Conservation (phyloP, 1,140 invertebrate species). For the Orchestia grillus region DNA sequence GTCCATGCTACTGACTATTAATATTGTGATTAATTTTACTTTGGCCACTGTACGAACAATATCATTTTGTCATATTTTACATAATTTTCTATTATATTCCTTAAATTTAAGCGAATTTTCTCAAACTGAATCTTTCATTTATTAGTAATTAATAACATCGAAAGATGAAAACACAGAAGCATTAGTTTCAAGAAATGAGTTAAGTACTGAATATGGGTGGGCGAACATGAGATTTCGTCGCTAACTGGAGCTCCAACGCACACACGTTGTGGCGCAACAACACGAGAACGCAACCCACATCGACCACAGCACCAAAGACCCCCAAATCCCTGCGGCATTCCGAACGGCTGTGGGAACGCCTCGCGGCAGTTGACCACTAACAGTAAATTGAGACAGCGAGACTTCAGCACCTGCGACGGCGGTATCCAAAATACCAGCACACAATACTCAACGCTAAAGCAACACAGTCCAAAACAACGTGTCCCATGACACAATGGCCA, state of each 20-base stretch:
- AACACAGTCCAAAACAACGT: not conserved
- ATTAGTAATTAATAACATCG: too few species aligned
- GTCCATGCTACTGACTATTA: too few species aligned
- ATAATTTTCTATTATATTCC: too few species aligned
- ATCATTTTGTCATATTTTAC: too few species aligned
- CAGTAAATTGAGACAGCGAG: conserved; percentile 8
- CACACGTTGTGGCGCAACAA: not conserved
- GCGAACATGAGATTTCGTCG: too few species aligned
- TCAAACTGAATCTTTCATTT: too few species aligned
- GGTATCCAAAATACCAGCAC: not conserved
- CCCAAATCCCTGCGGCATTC: not conserved
- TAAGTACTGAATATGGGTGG: too few species aligned
- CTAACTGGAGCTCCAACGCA: not conserved
- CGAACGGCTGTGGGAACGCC: not conserved
- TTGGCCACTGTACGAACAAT: too few species aligned
- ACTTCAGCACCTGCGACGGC: not conserved
- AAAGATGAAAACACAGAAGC: too few species aligned
- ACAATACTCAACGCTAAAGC: not conserved
- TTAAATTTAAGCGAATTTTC: too few species aligned
- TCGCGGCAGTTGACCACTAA: conserved; percentile 14
- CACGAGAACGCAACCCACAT: not conserved
- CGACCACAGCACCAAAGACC: not conserved
- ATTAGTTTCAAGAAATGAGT: too few species aligned
- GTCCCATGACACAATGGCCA: conserved; percentile 15
- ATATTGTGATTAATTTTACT: too few species aligned